Evolutionary conservation across 2,888 invertebrate species (phyloP), one percentile per base, ranked within the genome.

Genomic region (Hirtodrosophila cameraria): DNA sequence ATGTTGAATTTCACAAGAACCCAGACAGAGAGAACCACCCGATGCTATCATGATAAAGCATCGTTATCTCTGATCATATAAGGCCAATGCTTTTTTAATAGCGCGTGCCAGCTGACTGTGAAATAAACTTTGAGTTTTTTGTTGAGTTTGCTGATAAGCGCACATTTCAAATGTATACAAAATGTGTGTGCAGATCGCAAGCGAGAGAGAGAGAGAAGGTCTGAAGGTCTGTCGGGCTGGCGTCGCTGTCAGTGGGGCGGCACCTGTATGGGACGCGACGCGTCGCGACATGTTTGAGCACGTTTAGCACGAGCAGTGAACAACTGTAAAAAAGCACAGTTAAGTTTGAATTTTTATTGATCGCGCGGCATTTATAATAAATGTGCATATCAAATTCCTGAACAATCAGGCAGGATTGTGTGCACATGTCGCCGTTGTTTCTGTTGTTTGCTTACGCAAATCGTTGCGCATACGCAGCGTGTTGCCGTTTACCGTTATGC

Each of bases 1-100:
- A 35, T 46, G 78, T 39, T 84, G 82, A 82, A 82, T 82, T 82
- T 82, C 82, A 84, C 82, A 82, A 86, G 78, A 82, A 75, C 31
- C 12, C 28, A 28, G 46, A 38, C 23, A 9, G 48, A 13, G 31
- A 41, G 48, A 38, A 46, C 35, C 30, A 46, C n/a, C 15, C 31
- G 30, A 46, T 36, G 2, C 23, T 23, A 23, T 42, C 33, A n/a
- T 28, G 57, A 68, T 73, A 50, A n/a, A n/a, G 52, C 55, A 72
- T 66, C 55, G 67, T 52, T 70, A 72, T 70, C 68, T 53, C 7
- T 7, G 20, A 2, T 23, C 27, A 7, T 23, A 23, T 5, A 3
- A 7, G 23, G 23, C 23, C 2, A 23, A 1, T 11, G 23, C 33
- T 43, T 13, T 36, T 7, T n/a, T n/a, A n/a, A 7, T 2, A 60